A percentile compares a stretch with the other conserved stretches of the same genome.
These are phyloP conservation scores for Augochlorella aurata DNA, from an alignment of 2,888 invertebrate species.

Conservation along the genomic window DNA sequence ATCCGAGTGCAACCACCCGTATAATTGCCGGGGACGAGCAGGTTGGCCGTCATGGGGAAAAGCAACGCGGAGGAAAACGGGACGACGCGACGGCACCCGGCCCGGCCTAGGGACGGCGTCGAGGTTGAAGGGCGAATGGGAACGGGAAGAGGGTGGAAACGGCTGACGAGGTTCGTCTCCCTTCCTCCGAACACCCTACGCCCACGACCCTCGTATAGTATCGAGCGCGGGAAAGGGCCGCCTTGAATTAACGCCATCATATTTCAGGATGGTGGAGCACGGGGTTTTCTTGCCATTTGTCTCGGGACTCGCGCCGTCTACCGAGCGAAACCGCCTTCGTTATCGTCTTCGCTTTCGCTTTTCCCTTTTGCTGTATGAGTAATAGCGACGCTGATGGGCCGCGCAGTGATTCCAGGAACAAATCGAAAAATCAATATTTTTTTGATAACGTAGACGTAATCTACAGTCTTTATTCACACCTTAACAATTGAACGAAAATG, in stretches of 20 bases:
- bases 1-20: slow-evolving; percentile 80
- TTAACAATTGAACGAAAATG: no score
- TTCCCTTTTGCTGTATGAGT: slow-evolving; percentile 69
- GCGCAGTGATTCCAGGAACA: background rate
- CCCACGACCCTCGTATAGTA: slow-evolving; percentile 56
- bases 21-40: slow-evolving; percentile 78
- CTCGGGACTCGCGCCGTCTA: slow-evolving; percentile 66
- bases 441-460: no score
- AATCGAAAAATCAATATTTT: no score
- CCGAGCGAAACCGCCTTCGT: slow-evolving; percentile 54
- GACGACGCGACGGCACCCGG: slow-evolving; percentile 36
- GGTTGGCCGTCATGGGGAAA: slow-evolving; percentile 48
- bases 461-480: no score
- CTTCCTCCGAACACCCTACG: slow-evolving; percentile 33
- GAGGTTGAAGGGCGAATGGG: slow-evolving; percentile 71
- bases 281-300: slow-evolving; percentile 77
- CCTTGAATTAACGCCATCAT: slow-evolving; percentile 81
- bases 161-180: slow-evolving; percentile 73
- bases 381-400: slow-evolving; percentile 43
- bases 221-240: slow-evolving; percentile 73
- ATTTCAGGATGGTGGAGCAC: slow-evolving; percentile 77
- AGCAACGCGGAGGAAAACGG: slow-evolving; percentile 48
- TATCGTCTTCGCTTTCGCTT: slow-evolving; percentile 57
- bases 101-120: slow-evolving; percentile 38
- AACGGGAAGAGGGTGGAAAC: slow-evolving; percentile 71